A percentile compares a stretch with the other conserved stretches of the same genome.
Conservation (phyloP, 2,888 invertebrate genomes). For the Melieria picta region DNA sequence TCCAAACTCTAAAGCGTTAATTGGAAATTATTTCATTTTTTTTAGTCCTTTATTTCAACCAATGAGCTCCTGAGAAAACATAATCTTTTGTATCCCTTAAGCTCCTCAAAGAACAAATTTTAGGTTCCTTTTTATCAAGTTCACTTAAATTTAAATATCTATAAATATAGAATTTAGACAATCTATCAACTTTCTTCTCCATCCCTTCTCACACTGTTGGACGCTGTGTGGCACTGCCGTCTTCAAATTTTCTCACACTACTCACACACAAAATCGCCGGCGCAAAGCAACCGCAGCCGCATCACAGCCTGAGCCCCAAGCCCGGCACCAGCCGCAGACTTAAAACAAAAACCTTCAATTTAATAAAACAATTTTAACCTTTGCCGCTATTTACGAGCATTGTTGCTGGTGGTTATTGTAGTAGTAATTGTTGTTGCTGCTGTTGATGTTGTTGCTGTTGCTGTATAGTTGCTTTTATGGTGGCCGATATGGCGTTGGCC, state of each 20-base stretch:
- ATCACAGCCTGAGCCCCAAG: neutral
- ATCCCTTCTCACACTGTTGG: too few relatives aligned
- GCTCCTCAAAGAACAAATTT: too few relatives aligned
- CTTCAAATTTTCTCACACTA: conserved; percentile 24
- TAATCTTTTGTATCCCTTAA: too few relatives aligned
- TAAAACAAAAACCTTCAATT: conserved; percentile 46
- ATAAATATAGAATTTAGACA: too few relatives aligned
- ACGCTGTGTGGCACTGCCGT: too few relatives aligned
- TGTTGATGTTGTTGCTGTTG: conserved; percentile 21
- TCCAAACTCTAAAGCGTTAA: too few relatives aligned
- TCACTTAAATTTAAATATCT: too few relatives aligned
- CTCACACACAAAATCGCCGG: conserved; percentile 6
- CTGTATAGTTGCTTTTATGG: conserved; percentile 25
- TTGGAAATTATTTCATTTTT: too few relatives aligned
- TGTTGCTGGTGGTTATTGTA: conserved; percentile 6
- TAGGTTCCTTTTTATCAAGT: too few relatives aligned
- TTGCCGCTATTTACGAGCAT: conserved; percentile 33
- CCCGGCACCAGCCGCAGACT: conserved; percentile 14
- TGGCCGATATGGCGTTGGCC: conserved; percentile 10
- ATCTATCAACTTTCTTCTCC: too few relatives aligned
- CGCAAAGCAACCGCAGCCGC: conserved; percentile 15
- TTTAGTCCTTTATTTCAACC: too few relatives aligned
- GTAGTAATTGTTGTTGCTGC: conserved; percentile 19
- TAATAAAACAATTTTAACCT: conserved; percentile 46
- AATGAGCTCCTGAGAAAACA: too few relatives aligned